These are phyloP conservation scores for Fregata magnificens DNA, from an alignment of 2,113 vertebrate genomes.

Conservation along the genomic window DNA sequence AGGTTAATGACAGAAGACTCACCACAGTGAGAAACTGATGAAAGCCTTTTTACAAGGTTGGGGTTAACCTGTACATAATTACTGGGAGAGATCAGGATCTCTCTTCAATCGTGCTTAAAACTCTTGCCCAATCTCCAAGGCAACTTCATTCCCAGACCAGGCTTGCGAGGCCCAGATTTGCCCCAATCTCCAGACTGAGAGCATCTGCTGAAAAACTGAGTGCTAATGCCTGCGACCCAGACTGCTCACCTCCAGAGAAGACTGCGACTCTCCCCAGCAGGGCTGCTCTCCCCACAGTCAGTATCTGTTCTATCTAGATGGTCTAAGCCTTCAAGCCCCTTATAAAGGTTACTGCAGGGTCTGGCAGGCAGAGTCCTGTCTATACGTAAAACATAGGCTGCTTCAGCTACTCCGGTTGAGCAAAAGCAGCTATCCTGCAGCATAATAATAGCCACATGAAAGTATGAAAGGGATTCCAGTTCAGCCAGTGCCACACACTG, in stretches of 20 bases:
- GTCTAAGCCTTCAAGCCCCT: not conserved
- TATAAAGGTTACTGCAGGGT: not conserved
- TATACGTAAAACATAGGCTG: not conserved
- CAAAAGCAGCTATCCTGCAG: not conserved
- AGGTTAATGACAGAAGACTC: not conserved
- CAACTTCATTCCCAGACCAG: not conserved
- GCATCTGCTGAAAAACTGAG: not conserved
- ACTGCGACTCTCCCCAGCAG: accelerated
- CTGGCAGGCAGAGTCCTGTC: not conserved
- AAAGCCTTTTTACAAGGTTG: not conserved
- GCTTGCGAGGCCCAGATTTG: not conserved
- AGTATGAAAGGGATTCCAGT: not conserved
- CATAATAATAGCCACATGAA: not conserved
- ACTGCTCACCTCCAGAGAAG: not conserved
- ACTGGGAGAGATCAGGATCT: not conserved
- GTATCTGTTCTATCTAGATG: not conserved
- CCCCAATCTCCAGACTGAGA: not conserved
- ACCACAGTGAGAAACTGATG: not conserved
- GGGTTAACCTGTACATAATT: not conserved
- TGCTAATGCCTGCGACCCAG: not conserved
- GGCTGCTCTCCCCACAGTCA: not conserved
- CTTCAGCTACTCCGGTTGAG: not conserved
- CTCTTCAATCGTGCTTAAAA: not conserved
- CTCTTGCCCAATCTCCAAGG: not conserved
- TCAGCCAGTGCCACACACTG: not conserved